Percentiles rank a stretch among this genome's conserved stretches.
Conservation (phyloP, 2,797 vertebrate genomes). For the Mormyrus proboscirostris region DNA sequence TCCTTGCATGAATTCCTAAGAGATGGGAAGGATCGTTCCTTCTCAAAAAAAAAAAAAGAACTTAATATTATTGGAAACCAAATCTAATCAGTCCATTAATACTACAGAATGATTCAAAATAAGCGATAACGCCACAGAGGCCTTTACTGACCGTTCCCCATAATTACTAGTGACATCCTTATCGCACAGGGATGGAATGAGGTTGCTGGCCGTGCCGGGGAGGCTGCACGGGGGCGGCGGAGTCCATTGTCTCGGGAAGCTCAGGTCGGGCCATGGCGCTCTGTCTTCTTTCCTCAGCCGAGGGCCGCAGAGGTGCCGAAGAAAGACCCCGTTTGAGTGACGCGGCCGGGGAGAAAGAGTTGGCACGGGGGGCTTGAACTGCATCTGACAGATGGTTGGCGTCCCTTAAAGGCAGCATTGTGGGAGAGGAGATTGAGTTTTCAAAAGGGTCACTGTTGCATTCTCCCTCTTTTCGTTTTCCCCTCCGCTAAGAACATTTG, state of each 20-base stretch:
- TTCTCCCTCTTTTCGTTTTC: background rate
- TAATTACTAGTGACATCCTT: background rate
- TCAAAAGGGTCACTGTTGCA: conserved; percentile 11
- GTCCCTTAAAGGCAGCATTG: conserved; percentile 4
- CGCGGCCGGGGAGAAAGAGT: background rate
- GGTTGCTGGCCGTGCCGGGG: background rate
- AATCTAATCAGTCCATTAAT: background rate
- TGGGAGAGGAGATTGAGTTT: conserved; percentile 14
- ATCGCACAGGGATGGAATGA: background rate
- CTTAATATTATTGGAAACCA: background rate
- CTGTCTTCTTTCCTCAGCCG: background rate
- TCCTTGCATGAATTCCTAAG: background rate
- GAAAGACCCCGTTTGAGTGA: conserved; percentile 5
- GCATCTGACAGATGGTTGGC: background rate
- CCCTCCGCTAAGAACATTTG: background rate
- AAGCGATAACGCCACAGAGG: background rate
- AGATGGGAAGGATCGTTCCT: background rate
- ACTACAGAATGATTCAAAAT: background rate
- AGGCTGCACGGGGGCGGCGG: background rate
- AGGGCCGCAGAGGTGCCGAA: background rate
- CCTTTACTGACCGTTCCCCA: background rate
- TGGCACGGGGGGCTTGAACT: background rate
- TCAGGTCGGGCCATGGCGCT: background rate
- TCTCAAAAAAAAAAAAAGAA: background rate
- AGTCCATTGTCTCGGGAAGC: background rate